Base-by-base conservation (phyloP, 2,797 vertebrate species). In the Eulemur mongoz region DNA sequence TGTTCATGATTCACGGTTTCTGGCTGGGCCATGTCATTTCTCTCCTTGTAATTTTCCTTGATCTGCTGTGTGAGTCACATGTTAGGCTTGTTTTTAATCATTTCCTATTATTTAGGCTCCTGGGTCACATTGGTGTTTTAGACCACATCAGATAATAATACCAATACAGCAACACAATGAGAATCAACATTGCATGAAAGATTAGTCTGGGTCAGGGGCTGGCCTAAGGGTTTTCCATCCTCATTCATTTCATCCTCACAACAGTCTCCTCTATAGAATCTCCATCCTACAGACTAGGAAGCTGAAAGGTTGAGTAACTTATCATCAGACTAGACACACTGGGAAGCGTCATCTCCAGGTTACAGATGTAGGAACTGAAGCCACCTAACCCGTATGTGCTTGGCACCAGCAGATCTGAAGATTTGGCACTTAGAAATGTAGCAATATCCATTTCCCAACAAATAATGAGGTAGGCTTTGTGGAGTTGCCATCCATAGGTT, bases 1-100 rank as follows among this genome's bases (percentile, higher is more conserved):
- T 52, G 82, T 88, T 92, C 59, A 27, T 94, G 69, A 81, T 73
- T 65, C 84, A 70, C 4, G 79, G 72, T 90, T 93, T 61, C 79
- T 67, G 82, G 78, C 78, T n/a, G 38, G 20, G 7, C 88, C 7
- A 0, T 83, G 43, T 75, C 18, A 70, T 94, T 91, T 82, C 76
- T 81, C 23, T 86, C 52, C 86, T 61, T 30, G n/a, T 80, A 54
- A 48, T 93, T 67, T 83, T 89, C 84, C 80, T 94, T 45, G 23
- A 50, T 91, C 8, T 48, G 27, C 25, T 2, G 12, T 73, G 54
- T 76, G 88, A 89, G 85, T 94, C 90, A 91, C 73, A 92, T 23
- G n/a, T 0, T 0, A 57, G 81, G 48, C 61, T 83, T 32, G 25
- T 6, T 50, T 86, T 81, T 59, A 92, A 61, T 69, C 89, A 35